Evolutionary conservation across 2,113 vertebrate species (phyloP).

Genomic region (Erythrocercus mccallii): DNA sequence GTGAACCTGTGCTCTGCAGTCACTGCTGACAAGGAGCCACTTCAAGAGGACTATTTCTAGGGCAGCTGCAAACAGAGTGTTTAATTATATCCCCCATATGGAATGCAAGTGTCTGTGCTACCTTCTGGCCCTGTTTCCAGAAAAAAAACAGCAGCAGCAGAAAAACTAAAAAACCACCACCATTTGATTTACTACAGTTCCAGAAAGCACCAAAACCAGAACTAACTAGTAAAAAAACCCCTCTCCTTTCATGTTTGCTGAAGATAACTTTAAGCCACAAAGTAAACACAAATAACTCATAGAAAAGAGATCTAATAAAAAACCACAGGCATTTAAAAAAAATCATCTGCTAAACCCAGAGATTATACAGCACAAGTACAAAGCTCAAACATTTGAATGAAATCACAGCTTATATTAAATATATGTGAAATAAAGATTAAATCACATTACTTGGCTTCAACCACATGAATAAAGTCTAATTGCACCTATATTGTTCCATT

Average conservation of each 20-base stretch:
- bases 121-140: not conserved
- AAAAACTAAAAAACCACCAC: not conserved
- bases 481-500: not conserved
- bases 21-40: rapidly evolving
- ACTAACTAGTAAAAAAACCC: not conserved
- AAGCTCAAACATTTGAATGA: not conserved
- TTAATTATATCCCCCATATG: conserved; percentile 8
- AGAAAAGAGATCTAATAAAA: not conserved
- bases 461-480: not conserved
- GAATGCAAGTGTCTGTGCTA: conserved; percentile 9
- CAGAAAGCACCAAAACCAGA: conserved; percentile 8
- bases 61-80: not conserved
- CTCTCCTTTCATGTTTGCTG: not conserved
- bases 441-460: not conserved
- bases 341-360: not conserved
- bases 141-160: not conserved
- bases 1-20: not conserved
- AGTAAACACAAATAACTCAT: not conserved
- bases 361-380: not conserved
- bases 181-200: not conserved
- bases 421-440: not conserved
- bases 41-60: not conserved
- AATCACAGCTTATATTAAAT: not conserved
- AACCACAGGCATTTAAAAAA: not conserved
- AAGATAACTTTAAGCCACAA: not conserved